Evolutionary conservation across 2,797 vertebrate species (phyloP), one percentile per base, ranked within the genome.

Genomic region (Valencia hispanica): DNA sequence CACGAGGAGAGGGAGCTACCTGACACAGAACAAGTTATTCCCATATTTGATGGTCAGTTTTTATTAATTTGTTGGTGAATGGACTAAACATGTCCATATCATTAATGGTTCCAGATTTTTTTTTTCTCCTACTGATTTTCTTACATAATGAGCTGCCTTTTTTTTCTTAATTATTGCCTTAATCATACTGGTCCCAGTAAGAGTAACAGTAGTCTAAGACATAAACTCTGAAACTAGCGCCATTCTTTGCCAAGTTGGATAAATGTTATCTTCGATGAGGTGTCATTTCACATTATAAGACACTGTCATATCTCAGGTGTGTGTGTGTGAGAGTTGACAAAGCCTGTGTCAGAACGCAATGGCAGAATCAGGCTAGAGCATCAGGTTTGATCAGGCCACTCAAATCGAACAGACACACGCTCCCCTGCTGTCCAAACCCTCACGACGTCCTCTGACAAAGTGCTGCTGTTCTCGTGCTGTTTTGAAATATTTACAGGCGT

Each of bases 331-430:
- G 72, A 77, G 45, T 34, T 72, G 84, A 75, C 25, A 55, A 79
- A 72, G 81, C 47, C 14, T 61, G 72, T 73, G 76, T 66, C 83
- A 86, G 84, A 84, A 72, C 83, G 74, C 77, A 86, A n/a, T 88
- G 91, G 89, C 91, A 93, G 87, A 93, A 90, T 91, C 82, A 45
- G 88, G 89, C 79, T 88, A 86, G 65, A 74, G 84, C 36, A 82
- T 91, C 89, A 80, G 48, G 72, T 91, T 87, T 80, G 82, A 92
- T 93, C 89, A 80, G 71, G 88, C 86, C 39, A 72, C 72, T 74
- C 50, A 76, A 88, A 87, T 90, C 80, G 66, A 80, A 86, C 18
- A 27, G 87, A 91, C 88, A 73, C 2, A n/a, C 61, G 82, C 70
- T 85, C 86, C 78, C 82, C 79, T 68, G 79, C 71, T 41, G 84